A percentile compares a stretch with the other conserved stretches of the same genome.
Conservation (phyloP, 2,888 invertebrate species). For the Andrena bucephala region DNA sequence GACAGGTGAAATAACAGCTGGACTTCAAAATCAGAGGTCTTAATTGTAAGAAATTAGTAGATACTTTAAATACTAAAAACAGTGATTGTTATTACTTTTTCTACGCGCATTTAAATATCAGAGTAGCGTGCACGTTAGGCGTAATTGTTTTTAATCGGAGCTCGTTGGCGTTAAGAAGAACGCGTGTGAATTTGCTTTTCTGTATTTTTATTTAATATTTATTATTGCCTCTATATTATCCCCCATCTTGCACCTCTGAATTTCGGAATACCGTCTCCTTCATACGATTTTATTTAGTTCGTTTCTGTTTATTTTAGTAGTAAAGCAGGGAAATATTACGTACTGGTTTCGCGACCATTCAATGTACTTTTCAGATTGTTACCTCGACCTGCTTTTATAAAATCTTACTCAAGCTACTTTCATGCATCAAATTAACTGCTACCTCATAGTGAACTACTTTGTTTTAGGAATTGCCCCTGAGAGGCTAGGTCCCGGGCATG, state of each 20-base stretch:
- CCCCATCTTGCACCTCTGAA: too few species aligned
- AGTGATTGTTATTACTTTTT: too few species aligned
- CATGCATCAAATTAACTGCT: conserved; percentile 70
- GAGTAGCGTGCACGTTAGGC: not conserved
- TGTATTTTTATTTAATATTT: not conserved
- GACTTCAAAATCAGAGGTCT: not conserved
- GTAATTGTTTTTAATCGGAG: not conserved
- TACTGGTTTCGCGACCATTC: conserved; percentile 45
- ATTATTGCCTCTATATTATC: not conserved
- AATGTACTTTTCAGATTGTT: conserved; percentile 62
- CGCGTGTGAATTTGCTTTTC: not conserved
- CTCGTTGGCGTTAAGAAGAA: not conserved
- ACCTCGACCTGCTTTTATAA: conserved; percentile 78
- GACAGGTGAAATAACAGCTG: not conserved
- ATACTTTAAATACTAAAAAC: not conserved
- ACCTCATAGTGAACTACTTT: conserved; percentile 37
- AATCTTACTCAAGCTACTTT: conserved; percentile 75
- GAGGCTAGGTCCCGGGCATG: not conserved
- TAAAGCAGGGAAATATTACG: conserved; percentile 9
- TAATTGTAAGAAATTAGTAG: not conserved
- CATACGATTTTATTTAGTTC: not conserved
- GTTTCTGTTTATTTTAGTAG: not conserved
- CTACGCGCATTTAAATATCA: not conserved
- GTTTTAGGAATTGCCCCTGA: conserved; percentile 20
- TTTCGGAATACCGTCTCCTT: too few species aligned